A percentile compares a stretch with the other conserved stretches of the same genome.
Evolutionary conservation across 1,140 invertebrate species (phyloP).

Genomic region (Gonioctena quinquepunctata): DNA sequence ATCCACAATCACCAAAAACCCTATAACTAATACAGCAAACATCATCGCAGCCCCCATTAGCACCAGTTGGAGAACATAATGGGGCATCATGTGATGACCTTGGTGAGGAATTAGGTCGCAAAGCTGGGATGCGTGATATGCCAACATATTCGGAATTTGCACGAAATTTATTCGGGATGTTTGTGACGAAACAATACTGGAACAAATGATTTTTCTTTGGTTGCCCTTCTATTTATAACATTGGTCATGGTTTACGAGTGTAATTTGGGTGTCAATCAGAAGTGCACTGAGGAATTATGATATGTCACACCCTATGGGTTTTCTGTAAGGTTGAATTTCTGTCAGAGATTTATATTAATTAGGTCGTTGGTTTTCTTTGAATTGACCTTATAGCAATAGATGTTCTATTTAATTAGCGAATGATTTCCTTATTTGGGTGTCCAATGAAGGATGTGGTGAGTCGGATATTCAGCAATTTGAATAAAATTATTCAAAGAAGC

Average conservation of each 20-base stretch:
- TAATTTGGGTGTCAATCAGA: background rate
- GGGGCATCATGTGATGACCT: slow-evolving; percentile 9
- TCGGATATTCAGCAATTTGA: no score
- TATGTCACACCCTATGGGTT: background rate
- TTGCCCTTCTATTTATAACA: slow-evolving; percentile 1
- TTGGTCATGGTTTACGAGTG: background rate
- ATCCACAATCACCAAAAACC: slow-evolving; percentile 29
- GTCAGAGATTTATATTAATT: no score
- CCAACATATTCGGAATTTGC: background rate
- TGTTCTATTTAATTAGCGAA: no score
- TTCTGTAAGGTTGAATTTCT: no score
- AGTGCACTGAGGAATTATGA: background rate
- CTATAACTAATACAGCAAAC: slow-evolving; percentile 26
- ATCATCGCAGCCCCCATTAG: slow-evolving; percentile 25
- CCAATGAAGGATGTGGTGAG: no score
- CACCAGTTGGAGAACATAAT: slow-evolving; percentile 13
- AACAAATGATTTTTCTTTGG: background rate
- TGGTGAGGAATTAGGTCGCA: background rate
- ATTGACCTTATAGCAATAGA: no score
- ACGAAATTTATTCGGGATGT: background rate
- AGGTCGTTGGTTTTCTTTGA: no score
- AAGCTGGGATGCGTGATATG: background rate
- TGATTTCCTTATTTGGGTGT: no score
- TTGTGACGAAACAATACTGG: no score
- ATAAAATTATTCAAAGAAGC: no score